Percentiles rank a stretch among this genome's conserved stretches.
Evolutionary conservation across 2,797 vertebrate species (phyloP).

Genomic region (Eptatretus atami): DNA sequence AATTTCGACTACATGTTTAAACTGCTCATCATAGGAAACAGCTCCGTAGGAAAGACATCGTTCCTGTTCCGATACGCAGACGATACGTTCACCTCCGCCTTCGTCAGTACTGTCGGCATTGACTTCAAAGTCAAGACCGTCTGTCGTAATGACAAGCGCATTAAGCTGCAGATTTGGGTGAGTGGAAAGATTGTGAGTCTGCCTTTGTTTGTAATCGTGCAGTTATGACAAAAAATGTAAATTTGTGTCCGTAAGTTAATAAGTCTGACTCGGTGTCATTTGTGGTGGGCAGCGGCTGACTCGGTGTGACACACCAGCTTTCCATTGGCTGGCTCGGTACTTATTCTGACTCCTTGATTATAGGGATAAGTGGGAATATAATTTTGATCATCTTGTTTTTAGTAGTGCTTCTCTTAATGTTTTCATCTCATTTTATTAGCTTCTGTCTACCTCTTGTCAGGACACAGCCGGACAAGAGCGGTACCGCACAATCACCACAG

Average conservation of each 20-base stretch:
- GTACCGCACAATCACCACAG: constrained; percentile 61
- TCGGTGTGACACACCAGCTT: too few relatives aligned
- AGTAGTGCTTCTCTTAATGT: too few relatives aligned
- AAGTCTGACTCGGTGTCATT: too few relatives aligned
- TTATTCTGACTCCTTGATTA: too few relatives aligned
- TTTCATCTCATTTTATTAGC: neutral
- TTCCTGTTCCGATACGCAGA: constrained; percentile 92
- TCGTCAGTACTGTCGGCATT: constrained; percentile 86
- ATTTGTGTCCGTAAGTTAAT: too few relatives aligned
- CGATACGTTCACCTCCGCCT: constrained; percentile 72
- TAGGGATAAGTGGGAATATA: too few relatives aligned
- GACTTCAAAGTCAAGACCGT: constrained; percentile 98
- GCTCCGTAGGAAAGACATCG: constrained; percentile 80
- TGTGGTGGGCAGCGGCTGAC: too few relatives aligned
- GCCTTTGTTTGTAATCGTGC: too few relatives aligned
- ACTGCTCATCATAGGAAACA: constrained; percentile 95
- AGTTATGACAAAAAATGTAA: too few relatives aligned
- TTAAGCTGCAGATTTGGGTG: constrained; percentile 97
- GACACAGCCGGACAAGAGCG: constrained; percentile 67
- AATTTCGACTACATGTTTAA: constrained; percentile 98
- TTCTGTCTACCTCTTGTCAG: constrained; percentile 15
- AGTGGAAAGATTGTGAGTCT: constrained; percentile 10
- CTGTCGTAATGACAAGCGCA: constrained; percentile 80
- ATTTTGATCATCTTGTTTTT: too few relatives aligned
- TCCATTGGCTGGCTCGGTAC: too few relatives aligned